phyloP scores from a whole-genome alignment of 92 coral and sea anemone genomes.

The Epizoanthus fatuus region DNA sequence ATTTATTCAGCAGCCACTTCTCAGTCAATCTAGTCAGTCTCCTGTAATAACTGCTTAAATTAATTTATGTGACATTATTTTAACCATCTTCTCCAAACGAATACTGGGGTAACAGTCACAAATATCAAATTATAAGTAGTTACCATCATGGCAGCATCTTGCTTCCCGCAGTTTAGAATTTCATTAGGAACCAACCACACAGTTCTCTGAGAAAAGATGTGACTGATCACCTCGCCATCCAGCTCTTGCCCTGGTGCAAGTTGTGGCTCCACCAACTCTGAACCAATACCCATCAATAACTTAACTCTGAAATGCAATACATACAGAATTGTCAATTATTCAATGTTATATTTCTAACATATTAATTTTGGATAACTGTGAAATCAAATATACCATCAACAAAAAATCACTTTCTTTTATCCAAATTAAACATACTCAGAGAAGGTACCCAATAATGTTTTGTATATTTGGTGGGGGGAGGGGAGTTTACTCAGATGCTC shows the following conservation, averaged over 20 bases:
- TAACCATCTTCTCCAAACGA: too few relatives aligned
- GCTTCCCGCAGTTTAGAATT: constrained; percentile 5
- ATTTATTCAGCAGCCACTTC: too few relatives aligned
- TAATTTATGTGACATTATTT: too few relatives aligned
- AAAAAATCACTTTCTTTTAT: not conserved
- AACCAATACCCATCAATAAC: constrained; percentile 60
- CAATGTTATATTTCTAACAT: not conserved
- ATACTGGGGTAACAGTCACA: not conserved
- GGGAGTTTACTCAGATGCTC: too few relatives aligned
- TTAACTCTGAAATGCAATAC: constrained; percentile 32
- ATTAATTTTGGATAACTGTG: constrained; percentile 7
- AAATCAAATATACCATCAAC: not conserved
- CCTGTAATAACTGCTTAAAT: too few relatives aligned
- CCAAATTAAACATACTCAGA: too few relatives aligned
- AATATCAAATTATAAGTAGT: not conserved
- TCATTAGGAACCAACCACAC: constrained; percentile 32
- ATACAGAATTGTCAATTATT: not conserved
- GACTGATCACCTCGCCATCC: constrained; percentile 25
- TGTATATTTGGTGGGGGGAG: too few relatives aligned
- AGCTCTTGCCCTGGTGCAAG: constrained; percentile 12
- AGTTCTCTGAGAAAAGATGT: constrained; percentile 14
- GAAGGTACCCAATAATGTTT: too few relatives aligned
- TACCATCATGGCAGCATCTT: not conserved
- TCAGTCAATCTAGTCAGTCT: too few relatives aligned
- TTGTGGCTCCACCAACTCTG: constrained; percentile 50